phyloP scores from a whole-genome alignment of 2,888 invertebrate species.

The Lepidochrysops patricia region DNA sequence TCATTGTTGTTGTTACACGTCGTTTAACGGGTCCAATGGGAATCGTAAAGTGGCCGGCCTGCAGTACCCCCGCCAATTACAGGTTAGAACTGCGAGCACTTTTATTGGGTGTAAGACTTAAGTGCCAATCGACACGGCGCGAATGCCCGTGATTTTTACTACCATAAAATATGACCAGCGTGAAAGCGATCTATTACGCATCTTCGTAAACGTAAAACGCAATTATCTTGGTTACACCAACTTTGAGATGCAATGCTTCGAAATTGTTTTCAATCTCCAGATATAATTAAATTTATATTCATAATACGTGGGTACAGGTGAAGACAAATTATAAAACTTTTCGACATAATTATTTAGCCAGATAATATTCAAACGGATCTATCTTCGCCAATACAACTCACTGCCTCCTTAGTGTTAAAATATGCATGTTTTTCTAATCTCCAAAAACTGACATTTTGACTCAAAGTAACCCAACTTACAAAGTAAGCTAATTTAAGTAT shows the following conservation, averaged over 20 bases:
- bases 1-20: conserved; percentile 65
- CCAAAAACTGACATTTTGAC: too few species aligned
- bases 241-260: neutral
- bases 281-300: too few species aligned
- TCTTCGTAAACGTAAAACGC: neutral
- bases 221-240: neutral
- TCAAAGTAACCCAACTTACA: too few species aligned
- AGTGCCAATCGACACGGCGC: conserved; percentile 66
- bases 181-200: neutral
- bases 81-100: conserved; percentile 51
- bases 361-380: too few species aligned
- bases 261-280: too few species aligned
- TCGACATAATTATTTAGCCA: too few species aligned
- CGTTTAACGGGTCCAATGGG: conserved; percentile 68
- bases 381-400: too few species aligned
- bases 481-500: too few species aligned
- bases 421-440: too few species aligned
- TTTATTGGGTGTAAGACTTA: conserved; percentile 73
- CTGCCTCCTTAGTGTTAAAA: too few species aligned
- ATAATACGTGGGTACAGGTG: too few species aligned
- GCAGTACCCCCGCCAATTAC: conserved; percentile 65
- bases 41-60: conserved; percentile 59
- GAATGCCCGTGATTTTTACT: conserved; percentile 58
- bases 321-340: too few species aligned
- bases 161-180: conserved; percentile 26